Evolutionary conservation across 1,140 invertebrate species (phyloP).

Genomic region (Amyelois transitella): DNA sequence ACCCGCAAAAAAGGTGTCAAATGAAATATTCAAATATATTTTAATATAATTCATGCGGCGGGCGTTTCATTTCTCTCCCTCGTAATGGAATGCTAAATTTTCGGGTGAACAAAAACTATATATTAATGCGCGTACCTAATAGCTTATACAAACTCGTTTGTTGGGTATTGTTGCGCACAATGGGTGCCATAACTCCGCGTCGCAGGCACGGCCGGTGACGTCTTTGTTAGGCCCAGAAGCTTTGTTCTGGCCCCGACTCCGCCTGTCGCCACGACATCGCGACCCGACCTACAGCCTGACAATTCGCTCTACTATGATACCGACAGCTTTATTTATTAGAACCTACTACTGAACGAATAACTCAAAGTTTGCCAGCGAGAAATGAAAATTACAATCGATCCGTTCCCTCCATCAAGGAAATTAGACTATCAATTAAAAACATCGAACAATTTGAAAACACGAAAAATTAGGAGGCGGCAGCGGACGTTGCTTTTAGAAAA

Average conservation of each 20-base stretch:
- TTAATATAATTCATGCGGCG: conserved; percentile 74
- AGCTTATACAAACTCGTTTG: conserved; percentile 75
- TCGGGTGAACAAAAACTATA: conserved; percentile 72
- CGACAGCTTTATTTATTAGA: not conserved
- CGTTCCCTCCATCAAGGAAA: conserved; percentile 26
- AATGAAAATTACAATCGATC: conserved; percentile 1
- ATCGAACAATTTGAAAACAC: conserved; percentile 16
- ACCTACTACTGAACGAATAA: not conserved
- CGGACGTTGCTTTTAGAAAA: conserved; percentile 33
- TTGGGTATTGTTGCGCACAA: conserved; percentile 72
- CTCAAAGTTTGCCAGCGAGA: not conserved
- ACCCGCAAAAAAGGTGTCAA: conserved; percentile 71
- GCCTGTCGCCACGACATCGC: conserved; percentile 51
- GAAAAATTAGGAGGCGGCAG: conserved; percentile 14
- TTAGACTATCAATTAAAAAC: conserved; percentile 30
- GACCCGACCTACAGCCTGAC: conserved; percentile 25
- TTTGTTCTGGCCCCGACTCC: conserved; percentile 58
- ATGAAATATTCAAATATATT: conserved; percentile 75
- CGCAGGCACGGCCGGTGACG: conserved; percentile 67
- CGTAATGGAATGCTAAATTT: conserved; percentile 74
- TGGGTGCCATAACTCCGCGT: conserved; percentile 72
- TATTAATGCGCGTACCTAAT: conserved; percentile 74
- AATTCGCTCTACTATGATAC: conserved; percentile 17
- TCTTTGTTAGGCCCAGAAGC: conserved; percentile 65
- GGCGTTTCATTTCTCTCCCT: conserved; percentile 73